phyloP scores from a whole-genome alignment of 2,888 invertebrate species.

The Abrostola triplasia region DNA sequence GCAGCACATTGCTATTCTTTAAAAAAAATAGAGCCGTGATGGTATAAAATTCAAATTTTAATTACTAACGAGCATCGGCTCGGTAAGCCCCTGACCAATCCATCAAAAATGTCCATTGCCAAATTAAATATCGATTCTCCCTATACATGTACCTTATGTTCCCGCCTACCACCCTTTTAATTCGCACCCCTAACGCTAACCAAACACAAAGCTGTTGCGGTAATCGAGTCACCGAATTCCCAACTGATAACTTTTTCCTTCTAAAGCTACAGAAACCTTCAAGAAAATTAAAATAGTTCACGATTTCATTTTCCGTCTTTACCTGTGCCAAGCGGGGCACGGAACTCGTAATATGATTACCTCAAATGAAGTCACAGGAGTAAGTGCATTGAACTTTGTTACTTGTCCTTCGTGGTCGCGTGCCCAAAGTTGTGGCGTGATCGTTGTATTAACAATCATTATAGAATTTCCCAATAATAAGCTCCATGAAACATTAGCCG shows the following conservation, averaged over 20 bases:
- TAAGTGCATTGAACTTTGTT: constrained; percentile 71
- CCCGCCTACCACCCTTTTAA: not conserved
- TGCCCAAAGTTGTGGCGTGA: constrained; percentile 76
- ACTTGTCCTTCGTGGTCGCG: constrained; percentile 74
- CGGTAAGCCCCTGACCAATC: not conserved
- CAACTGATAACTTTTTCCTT: not conserved
- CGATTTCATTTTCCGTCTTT: constrained; percentile 23
- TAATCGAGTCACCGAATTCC: not conserved
- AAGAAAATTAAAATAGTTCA: constrained; percentile 43
- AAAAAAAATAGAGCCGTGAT: too few species aligned
- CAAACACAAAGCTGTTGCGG: not conserved
- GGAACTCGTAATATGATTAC: constrained; percentile 48
- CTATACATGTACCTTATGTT: not conserved
- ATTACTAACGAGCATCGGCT: too few species aligned
- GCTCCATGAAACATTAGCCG: constrained; percentile 80
- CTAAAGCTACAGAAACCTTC: constrained; percentile 8
- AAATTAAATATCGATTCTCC: not conserved
- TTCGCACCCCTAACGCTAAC: not conserved
- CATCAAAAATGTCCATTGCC: not conserved
- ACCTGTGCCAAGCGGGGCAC: constrained; percentile 13
- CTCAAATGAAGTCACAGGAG: constrained; percentile 42
- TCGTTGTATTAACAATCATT: constrained; percentile 84
- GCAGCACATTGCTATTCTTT: too few species aligned
- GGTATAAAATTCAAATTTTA: too few species aligned
- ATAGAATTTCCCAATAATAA: constrained; percentile 86